Base-by-base conservation (phyloP, 2,113 vertebrate species). In the Bagarius yarrelli region DNA sequence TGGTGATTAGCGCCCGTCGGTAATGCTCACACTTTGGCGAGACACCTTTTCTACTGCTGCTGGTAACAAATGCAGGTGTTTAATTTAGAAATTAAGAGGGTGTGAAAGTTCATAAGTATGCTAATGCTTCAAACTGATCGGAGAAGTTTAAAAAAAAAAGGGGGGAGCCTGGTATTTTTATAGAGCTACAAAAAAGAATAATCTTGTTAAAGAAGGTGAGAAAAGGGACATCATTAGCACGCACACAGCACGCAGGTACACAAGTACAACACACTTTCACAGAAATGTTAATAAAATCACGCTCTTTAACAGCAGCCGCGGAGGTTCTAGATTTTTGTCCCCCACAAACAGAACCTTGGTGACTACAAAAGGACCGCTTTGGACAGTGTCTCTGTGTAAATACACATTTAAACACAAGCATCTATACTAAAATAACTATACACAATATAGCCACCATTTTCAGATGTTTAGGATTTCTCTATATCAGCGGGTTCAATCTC, bases 51-150 rank as follows among this genome's bases (percentile, higher is more conserved):
- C 79, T 36, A 61, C 44, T 15, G 86, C 53, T 1, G 85, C 76
- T 52, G 72, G 80, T 86, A 80, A 79, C 81, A 83, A 82, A 86
- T 77, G 71, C 91, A 92, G 91, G 91, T 91, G 91, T 92, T 92
- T 92, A 80, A 92, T 91, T 90, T 92, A 87, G 85, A 89, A 88
- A 91, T 90, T 88, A 90, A 90, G 90, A 88, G 75, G 60, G 89
- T 91, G 91, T 90, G 90, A 91, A 92, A 87, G 89, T 92, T 90
- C 87, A 87, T 90, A 86, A 90, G 85, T 86, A 89, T 89, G 90
- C 88, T 90, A 91, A 92, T 90, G 84, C 50, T 30, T 72, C 36
- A 77, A 60, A 72, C 32, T 83, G 85, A 85, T 80, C 86, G 67
- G 64, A 80, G 82, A 81, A 76, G 84, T 85, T 87, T 82, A 25